Evolutionary conservation across 2,888 invertebrate genomes (phyloP), one percentile per base, ranked within the genome.

Genomic region (Nomada ruficornis): DNA sequence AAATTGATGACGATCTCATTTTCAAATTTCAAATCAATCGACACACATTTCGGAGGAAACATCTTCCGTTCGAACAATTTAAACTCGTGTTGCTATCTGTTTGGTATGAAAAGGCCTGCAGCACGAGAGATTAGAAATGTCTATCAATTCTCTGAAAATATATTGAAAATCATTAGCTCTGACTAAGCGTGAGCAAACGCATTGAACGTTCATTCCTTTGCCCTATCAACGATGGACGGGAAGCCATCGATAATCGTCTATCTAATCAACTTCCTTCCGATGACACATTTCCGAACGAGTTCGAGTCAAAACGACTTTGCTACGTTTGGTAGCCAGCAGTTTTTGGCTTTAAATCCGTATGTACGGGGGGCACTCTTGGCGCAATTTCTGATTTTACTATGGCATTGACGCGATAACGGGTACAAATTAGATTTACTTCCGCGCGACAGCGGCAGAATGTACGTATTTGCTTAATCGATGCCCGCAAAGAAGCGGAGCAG

Each of bases 381-480:
- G 11, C 23, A 10, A 3, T 15, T 29, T 2, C 1, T 47, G 7
- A 55, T 64, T 64, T 15, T 2, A 13, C 15, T 23, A 4, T 18
- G 10, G 29, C 26, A 18, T 50, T 63, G 36, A 54, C 75, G 78
- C 73, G 80, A 89, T 86, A 89, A 90, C 86, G 86, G 86, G 84
- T 86, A 88, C 85, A 85, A 87, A 89, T 90, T 87, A 87, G 85
- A 85, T 89, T 87, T 86, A 83, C 85, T 80, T 74, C 69, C 80
- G 82, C 82, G 81, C 77, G 71, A 60, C 74, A 72, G 74, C 80
- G 68, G 29, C 68, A 80, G 87, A 88, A 89, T 88, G 86, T 88
- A 90, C 89, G 90, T 88, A 90, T 91, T 91, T 90, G 89, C 86
- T 91, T 90, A 90, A 91, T 92, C 89, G 88, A 89, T 84, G 86